Base-by-base conservation (phyloP, 2,113 vertebrate species). In the Callocephalon fimbriatum region DNA sequence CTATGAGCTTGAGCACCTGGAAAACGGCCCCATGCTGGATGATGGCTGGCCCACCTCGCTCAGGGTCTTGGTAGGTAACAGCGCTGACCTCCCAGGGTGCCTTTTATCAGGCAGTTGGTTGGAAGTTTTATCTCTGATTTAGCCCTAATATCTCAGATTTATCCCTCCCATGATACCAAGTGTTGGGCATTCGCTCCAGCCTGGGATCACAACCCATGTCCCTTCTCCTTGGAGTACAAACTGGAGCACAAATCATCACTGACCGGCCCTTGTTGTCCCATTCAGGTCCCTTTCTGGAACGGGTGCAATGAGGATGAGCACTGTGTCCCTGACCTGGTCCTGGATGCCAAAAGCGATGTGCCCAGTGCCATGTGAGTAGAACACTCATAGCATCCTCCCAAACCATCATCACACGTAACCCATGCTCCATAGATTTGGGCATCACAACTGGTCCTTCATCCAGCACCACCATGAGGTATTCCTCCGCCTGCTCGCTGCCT, bases 281-380 rank as follows among this genome's bases (percentile, higher is more conserved):
- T 21, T 68, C 79, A 99, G 99, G 98, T 99, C 50, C 99, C 99
- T 27, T 99, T 99, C 97, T 99, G 99, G 99, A 99, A 99, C 0
- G 99, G 99, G n/a, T 99, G 99, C 97, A 99, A 98, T 0, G 99
- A 99, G 86, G 99, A 99, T 1, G 99, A 99, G 80, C 99, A 99
- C 93, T 99, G 99, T 29, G 98, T 99, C 59, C 99, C 99, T 0
- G 99, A 99, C 71, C 98, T 99, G 50, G 98, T 98, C 42, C 97
- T 99, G 93, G 99, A 99, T 7, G 99, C 99, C 85, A 98, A 86
- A 35, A 99, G 98, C 0, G 99, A 99, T 90, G 97, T 99, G 70
- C 98, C 99, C 88, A 99, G 98, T 42, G 99, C 97, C 95, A 98
- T 96, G 99, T 99, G 98, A 97, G 98, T 98, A 6, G 22, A 13